phyloP scores from a whole-genome alignment of 92 coral and sea anemone species.

The Porites cylindrica region DNA sequence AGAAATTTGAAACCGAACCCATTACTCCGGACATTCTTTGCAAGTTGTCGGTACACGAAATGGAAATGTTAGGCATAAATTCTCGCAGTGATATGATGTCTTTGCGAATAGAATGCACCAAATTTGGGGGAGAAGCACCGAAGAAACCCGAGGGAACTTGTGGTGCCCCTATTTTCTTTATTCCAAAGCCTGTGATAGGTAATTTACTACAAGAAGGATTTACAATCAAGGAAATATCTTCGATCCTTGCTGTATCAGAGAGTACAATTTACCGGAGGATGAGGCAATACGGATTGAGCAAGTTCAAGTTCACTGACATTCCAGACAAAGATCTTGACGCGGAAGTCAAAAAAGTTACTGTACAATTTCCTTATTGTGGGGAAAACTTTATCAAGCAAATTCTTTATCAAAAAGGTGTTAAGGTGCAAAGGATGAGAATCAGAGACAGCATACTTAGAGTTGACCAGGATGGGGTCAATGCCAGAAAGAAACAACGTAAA shows the following conservation, averaged over 20 bases:
- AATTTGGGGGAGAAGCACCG: constrained; percentile 26
- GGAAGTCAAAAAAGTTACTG: constrained; percentile 26
- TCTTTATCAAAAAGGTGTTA: constrained; percentile 45
- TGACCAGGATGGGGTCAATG: constrained; percentile 54
- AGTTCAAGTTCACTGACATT: constrained; percentile 59
- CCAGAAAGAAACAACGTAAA: constrained; percentile 39
- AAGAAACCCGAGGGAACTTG: constrained; percentile 9
- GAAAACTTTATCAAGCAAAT: constrained; percentile 53
- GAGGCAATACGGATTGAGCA: constrained; percentile 60
- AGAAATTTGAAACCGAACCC: constrained; percentile 16
- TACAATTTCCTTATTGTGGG: constrained; percentile 60
- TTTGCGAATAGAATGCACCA: constrained; percentile 63
- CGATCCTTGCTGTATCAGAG: constrained; percentile 59
- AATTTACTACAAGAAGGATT: constrained; percentile 62
- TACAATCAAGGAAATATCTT: constrained; percentile 55
- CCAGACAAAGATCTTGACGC: constrained; percentile 63
- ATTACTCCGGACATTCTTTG: constrained; percentile 26
- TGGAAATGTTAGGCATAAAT: constrained; percentile 55
- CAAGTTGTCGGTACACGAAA: constrained; percentile 58
- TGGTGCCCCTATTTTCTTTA: constrained; percentile 68
- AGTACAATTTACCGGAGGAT: constrained; percentile 76
- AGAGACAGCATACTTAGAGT: constrained; percentile 78
- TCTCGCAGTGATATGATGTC: constrained; percentile 68
- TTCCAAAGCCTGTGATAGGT: constrained; percentile 64
- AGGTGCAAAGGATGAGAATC: constrained; percentile 74